Conservation (phyloP, 2,888 invertebrate genomes). For the Azorinus chamasolen region DNA sequence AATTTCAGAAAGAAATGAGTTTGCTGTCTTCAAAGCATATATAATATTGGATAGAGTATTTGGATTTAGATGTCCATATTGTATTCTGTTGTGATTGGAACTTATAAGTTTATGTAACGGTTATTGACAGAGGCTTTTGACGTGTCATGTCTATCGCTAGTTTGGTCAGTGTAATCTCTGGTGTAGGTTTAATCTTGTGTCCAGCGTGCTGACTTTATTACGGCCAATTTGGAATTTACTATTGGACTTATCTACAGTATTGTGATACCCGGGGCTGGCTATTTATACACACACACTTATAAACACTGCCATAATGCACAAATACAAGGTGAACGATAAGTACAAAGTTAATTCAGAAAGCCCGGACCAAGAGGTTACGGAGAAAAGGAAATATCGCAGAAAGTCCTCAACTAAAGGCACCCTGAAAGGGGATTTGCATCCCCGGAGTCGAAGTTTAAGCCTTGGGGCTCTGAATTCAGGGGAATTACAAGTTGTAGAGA, state of each 20-base stretch:
- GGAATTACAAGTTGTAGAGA: conserved; percentile 50
- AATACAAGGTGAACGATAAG: conserved; percentile 63
- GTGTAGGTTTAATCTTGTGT: not conserved
- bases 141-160: no score
- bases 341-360: conserved; percentile 28
- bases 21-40: no score
- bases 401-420: conserved; percentile 37
- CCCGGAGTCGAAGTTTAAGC: conserved; percentile 55
- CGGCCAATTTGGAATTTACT: conserved; percentile 47
- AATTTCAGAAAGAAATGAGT: no score
- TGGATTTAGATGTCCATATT: no score
- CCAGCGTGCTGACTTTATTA: conserved; percentile 34
- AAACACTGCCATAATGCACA: conserved; percentile 48
- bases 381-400: conserved; percentile 48
- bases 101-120: not conserved
- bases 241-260: conserved; percentile 35
- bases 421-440: conserved; percentile 44
- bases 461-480: conserved; percentile 48
- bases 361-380: conserved; percentile 21
- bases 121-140: conserved; percentile 11
- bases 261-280: no score
- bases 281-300: no score
- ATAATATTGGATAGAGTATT: no score
- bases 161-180: no score
- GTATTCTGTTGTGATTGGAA: not conserved